Conservation (phyloP, 2,888 invertebrate genomes). For the Amorpha juglandis region DNA sequence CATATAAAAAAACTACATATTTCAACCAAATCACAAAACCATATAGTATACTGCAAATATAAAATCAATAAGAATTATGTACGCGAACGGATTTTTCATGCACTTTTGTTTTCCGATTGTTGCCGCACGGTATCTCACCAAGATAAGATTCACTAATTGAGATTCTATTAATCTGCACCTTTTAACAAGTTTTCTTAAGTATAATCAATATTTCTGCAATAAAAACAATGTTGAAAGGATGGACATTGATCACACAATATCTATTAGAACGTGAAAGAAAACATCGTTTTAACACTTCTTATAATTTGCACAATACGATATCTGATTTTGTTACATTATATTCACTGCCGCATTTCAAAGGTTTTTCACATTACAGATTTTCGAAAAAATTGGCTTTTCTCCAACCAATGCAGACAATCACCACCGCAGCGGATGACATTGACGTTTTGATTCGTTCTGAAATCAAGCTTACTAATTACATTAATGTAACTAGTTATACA, state of each 20-base stretch:
- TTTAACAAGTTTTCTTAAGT: conserved; percentile 31
- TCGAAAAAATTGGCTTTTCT: conserved; percentile 49
- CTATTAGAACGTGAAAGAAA: conserved; percentile 29
- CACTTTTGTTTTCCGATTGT: background rate
- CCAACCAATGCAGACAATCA: conserved; percentile 48
- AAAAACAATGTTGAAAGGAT: conserved; percentile 43
- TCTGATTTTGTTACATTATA: conserved; percentile 28
- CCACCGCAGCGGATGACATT: conserved; percentile 46
- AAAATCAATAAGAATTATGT: conserved; percentile 19
- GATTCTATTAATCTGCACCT: background rate
- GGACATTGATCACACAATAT: conserved; percentile 31
- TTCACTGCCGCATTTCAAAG: conserved; percentile 28
- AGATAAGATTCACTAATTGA: background rate
- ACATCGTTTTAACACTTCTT: conserved; percentile 36
- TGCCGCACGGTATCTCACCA: background rate
- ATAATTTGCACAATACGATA: conserved; percentile 39
- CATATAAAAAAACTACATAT: background rate
- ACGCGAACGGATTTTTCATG: conserved; percentile 27
- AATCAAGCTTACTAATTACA: background rate
- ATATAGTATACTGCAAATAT: conserved; percentile 15
- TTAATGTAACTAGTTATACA: too few species aligned
- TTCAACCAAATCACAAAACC: background rate
- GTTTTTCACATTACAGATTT: conserved; percentile 46
- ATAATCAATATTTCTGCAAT: conserved; percentile 51
- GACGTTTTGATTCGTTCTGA: conserved; percentile 33